Evolutionary conservation across 2,888 invertebrate genomes (phyloP), one percentile per base, ranked within the genome.

Genomic region (Phlogophora meticulosa): DNA sequence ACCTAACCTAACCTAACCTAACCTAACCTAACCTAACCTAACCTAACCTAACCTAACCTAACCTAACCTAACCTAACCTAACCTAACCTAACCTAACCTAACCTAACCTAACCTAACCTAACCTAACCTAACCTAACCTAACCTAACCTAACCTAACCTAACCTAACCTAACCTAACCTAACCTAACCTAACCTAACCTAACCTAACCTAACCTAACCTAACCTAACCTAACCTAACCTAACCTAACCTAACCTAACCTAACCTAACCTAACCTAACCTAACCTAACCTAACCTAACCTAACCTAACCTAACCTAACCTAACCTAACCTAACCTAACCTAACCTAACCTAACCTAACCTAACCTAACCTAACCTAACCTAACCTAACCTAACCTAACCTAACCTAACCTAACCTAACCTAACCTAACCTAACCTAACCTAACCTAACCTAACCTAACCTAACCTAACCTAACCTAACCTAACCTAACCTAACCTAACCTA

Each of bases 41-140:
- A 17, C 7, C 7, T 13, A 40, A 40, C 40, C 40, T 40, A 40
- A 40, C 40, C 40, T 13, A 40, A 40, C 13, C 40, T n/a, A n/a
- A n/a, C n/a, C n/a, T n/a, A n/a, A n/a, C 40, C 40, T 13, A 42
- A 42, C 42, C 42, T 17, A 42, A 42, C 42, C 42, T n/a, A 42
- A 42, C 42, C 42, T 42, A 42, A 42, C 42, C 42, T n/a, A 42
- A 42, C 42, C 42, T n/a, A n/a, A n/a, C n/a, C n/a, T n/a, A n/a
- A n/a, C n/a, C n/a, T n/a, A 17, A 42, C 42, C 42, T n/a, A 42
- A 42, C 42, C 42, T n/a, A 42, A 42, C 42, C 42, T n/a, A 42
- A 42, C 42, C 42, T 42, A 42, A 42, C 42, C 42, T n/a, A 42
- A 42, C 42, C 42, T 42, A 42, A 42, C n/a, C 42, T n/a, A 42